phyloP scores from a whole-genome alignment of 2,797 vertebrate species.

The Paratrypauchen microcephalus region DNA sequence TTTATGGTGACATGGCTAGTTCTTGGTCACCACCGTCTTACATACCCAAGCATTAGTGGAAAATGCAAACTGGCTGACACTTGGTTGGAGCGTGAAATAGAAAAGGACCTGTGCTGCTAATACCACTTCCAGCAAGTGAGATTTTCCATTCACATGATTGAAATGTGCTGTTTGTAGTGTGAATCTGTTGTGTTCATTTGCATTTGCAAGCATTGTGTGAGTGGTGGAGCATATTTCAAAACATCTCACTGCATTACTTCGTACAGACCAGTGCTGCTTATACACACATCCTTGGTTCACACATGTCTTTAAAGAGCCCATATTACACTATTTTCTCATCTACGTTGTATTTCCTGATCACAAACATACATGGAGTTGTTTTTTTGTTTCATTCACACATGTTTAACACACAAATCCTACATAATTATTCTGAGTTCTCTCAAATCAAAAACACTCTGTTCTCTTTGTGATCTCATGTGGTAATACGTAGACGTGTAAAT shows the following conservation, averaged over 20 bases:
- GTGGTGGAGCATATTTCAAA: constrained; percentile 24
- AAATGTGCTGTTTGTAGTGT: not conserved
- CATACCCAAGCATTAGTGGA: constrained; percentile 54
- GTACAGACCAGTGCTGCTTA: constrained; percentile 15
- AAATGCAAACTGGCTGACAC: constrained; percentile 71
- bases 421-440: no score
- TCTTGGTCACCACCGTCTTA: constrained; percentile 26
- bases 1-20: not conserved
- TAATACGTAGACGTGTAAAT: no score
- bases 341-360: no score
- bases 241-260: constrained; percentile 32
- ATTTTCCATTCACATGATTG: constrained; percentile 38
- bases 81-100: constrained; percentile 78
- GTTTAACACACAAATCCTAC: no score
- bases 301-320: constrained; percentile 33
- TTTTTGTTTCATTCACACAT: no score
- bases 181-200: constrained; percentile 23
- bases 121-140: constrained; percentile 51
- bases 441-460: no score
- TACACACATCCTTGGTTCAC: constrained; percentile 30
- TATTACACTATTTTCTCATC: no score
- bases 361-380: no score
- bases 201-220: constrained; percentile 13
- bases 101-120: constrained; percentile 63
- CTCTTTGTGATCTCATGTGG: no score